A percentile compares a stretch with the other conserved stretches of the same genome.
phyloP scores from a whole-genome alignment of 2,113 vertebrate species.

The Lophura nycthemera region DNA sequence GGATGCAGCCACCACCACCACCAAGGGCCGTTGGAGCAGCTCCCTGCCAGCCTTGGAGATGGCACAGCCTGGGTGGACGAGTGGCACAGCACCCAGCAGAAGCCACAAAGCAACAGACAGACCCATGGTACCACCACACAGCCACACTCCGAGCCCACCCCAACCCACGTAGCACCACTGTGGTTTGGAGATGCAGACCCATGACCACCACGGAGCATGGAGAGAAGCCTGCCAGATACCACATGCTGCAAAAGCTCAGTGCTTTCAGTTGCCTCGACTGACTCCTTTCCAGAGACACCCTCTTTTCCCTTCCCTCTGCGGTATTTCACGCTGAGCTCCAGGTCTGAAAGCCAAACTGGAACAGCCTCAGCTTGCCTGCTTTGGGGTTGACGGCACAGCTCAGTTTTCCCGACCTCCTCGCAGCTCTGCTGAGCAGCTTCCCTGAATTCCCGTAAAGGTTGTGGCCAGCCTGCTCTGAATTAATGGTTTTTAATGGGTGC shows the following conservation, averaged over 20 bases:
- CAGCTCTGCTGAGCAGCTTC: background rate
- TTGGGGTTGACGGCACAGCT: background rate
- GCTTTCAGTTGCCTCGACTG: background rate
- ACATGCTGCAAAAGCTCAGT: background rate
- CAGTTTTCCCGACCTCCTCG: background rate
- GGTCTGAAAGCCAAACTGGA: conserved; percentile 30
- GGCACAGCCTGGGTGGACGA: background rate
- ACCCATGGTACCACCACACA: accelerated
- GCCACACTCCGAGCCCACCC: accelerated
- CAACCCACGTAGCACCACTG: accelerated
- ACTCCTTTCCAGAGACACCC: conserved; percentile 8
- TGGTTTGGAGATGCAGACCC: accelerated
- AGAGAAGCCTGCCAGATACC: background rate
- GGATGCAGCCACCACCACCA: background rate
- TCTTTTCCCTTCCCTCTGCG: background rate
- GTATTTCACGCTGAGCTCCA: background rate
- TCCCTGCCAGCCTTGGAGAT: background rate
- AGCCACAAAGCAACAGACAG: background rate
- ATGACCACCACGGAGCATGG: background rate
- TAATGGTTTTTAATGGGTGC: background rate
- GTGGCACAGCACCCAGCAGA: background rate
- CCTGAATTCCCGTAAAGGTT: background rate
- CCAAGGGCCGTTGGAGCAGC: accelerated
- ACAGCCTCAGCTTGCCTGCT: background rate
- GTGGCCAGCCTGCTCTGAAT: background rate